Base-by-base conservation (phyloP, 1,140 invertebrate genomes). In the Thaumetopoea pityocampa region DNA sequence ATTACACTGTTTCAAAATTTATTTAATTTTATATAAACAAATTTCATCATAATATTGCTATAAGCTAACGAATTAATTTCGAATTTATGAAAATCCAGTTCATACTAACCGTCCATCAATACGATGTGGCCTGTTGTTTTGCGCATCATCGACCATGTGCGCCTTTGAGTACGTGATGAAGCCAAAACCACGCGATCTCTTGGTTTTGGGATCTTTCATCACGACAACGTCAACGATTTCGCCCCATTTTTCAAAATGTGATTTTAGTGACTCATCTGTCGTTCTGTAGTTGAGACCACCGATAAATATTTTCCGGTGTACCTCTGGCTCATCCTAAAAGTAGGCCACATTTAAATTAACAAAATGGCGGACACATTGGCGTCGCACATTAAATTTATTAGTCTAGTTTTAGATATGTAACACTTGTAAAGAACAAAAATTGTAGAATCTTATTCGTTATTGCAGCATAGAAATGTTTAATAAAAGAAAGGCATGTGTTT, bases 171-270 rank as follows among this genome's bases (percentile, higher is more conserved):
- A 99, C 0, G 97, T 99, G 33, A 99, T 96, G 74, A 99, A 99
- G 6, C 97, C 97, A 86, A 99, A 99, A 2, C 97, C 97, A 52
- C 97, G 88, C 2, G 96, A 98, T 35, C 92, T 86, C 58, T 94
- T 94, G 0, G 97, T 98, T 57, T 94, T 92, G 0, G 96, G 93
- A 84, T 99, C 98, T 63, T 96, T 96, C 97, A 99, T 99, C 0
- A 99, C 97, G 4, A 99, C 96, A 14, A 97, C 96, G 85, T 99
- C 98, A 0, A 97, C 94, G 42, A 99, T 96, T 80, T 97, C 95
- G 14, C 98, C 98, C 93, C 94, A 99, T 89, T 98, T 91, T 67
- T 94, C 93, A 85, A 98, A 99, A 87, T 98, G 96, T 33, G 91
- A 90, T 68, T 96, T 96, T 1, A 99, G 74, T 3, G 93, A 94